These are phyloP conservation scores for Ceratitis capitata DNA, from an alignment of 1,140 invertebrate genomes.

Conservation along the genomic window DNA sequence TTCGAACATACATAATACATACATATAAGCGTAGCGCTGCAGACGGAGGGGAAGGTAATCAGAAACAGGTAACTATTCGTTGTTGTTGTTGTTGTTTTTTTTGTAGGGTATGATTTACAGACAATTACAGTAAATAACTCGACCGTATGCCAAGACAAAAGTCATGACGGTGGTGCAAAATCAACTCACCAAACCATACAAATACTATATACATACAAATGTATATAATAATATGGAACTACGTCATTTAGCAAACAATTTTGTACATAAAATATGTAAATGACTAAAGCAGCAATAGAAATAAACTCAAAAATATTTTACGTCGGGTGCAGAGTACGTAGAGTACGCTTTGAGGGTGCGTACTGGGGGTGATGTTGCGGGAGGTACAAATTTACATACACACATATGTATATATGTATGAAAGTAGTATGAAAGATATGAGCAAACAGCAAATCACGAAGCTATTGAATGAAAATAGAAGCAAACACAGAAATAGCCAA, in stretches of 20 bases:
- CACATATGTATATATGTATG: too few species aligned
- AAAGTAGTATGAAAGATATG: neutral
- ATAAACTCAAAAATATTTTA: neutral
- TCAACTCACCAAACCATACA: neutral
- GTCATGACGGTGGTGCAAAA: neutral
- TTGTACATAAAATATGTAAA: neutral
- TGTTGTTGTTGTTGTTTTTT: too few species aligned
- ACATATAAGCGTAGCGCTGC: neutral
- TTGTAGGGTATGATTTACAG: neutral
- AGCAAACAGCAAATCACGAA: neutral
- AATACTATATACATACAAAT: neutral
- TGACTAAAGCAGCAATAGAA: neutral
- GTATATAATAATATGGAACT: neutral
- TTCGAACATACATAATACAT: too few species aligned
- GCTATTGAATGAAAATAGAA: conserved; percentile 12
- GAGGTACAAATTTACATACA: neutral
- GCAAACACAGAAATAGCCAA: neutral
- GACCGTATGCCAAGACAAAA: neutral
- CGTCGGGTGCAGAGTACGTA: neutral
- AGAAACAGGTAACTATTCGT: neutral
- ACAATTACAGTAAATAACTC: neutral
- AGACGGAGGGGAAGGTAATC: neutral
- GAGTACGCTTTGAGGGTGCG: neutral
- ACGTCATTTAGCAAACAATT: neutral
- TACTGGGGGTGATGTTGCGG: neutral